These are phyloP conservation scores for Dipodomys spectabilis DNA, from an alignment of 2,113 vertebrate genomes.

Conservation along the genomic window DNA sequence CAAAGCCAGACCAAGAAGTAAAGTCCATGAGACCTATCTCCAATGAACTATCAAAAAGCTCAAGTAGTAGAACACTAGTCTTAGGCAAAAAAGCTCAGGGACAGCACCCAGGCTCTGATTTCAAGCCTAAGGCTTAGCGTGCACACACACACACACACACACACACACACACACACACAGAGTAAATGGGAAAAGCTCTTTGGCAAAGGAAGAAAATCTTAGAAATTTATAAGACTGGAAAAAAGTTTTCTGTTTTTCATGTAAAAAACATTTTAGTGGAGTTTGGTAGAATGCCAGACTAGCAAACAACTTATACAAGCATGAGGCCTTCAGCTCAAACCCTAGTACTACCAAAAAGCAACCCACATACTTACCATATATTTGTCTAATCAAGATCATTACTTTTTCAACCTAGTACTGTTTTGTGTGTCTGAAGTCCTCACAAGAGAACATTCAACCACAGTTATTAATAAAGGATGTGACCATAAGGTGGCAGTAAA, in stretches of 20 bases:
- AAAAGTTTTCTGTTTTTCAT: neutral
- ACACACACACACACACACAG: too few relatives aligned
- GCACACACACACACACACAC: too few relatives aligned
- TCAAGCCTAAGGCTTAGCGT: too few relatives aligned
- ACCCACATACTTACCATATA: neutral
- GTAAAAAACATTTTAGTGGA: neutral
- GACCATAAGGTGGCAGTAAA: slow-evolving; percentile 39
- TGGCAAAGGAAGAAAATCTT: too few relatives aligned
- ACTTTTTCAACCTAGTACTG: neutral
- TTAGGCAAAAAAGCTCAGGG: too few relatives aligned
- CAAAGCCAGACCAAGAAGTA: too few relatives aligned
- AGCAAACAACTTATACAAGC: neutral
- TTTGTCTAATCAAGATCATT: neutral
- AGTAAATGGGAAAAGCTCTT: too few relatives aligned
- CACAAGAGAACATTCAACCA: too few relatives aligned
- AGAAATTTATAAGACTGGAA: neutral
- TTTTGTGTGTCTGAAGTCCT: neutral
- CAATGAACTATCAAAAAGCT: too few relatives aligned
- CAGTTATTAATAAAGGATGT: neutral
- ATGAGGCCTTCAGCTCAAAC: neutral
- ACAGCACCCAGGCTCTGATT: too few relatives aligned
- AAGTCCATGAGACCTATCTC: too few relatives aligned
- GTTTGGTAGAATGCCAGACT: neutral
- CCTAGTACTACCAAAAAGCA: neutral
- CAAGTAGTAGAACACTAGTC: too few relatives aligned